These are phyloP conservation scores for Heterotis niloticus DNA, from an alignment of 2,113 vertebrate genomes.

Conservation along the genomic window DNA sequence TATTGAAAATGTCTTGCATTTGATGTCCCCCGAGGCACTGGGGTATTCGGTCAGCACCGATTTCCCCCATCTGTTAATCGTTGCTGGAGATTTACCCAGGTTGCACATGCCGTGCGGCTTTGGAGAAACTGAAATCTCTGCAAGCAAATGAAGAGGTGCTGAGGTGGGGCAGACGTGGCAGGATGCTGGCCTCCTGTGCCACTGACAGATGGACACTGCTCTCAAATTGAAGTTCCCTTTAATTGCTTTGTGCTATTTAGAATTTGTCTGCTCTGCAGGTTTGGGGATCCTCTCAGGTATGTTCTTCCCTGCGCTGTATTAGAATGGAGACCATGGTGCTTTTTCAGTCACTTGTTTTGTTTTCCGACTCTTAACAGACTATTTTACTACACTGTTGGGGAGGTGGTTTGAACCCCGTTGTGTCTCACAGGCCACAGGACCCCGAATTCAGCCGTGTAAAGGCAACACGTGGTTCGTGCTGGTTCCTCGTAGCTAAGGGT, in stretches of 20 bases:
- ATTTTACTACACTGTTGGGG: no score
- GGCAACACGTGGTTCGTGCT: no score
- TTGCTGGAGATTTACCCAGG: slow-evolving; percentile 86
- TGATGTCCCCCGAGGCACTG: slow-evolving; percentile 48
- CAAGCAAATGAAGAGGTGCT: slow-evolving; percentile 95
- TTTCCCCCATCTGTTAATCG: slow-evolving; percentile 92
- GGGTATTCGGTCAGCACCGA: slow-evolving; percentile 86
- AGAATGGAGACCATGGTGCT: no score
- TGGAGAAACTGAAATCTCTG: slow-evolving; percentile 92
- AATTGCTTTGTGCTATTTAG: slow-evolving; percentile 99
- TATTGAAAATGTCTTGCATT: not conserved
- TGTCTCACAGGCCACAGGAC: no score
- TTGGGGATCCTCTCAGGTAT: slow-evolving; percentile 84
- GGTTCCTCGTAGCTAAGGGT: no score
- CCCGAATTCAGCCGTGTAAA: no score
- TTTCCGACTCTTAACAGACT: no score
- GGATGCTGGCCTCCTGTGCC: slow-evolving; percentile 91
- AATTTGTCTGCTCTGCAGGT: slow-evolving; percentile 98
- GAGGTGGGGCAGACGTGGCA: slow-evolving; percentile 95
- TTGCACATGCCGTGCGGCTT: slow-evolving; percentile 87
- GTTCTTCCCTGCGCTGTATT: slow-evolving; percentile 58
- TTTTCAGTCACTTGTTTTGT: no score
- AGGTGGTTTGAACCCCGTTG: no score
- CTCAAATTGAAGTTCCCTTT: slow-evolving; percentile 99
- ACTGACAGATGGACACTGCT: slow-evolving; percentile 98